Percentiles rank a stretch among this genome's conserved stretches.
phyloP scores from a whole-genome alignment of 2,888 invertebrate genomes.

The Folsomia manolachei region DNA sequence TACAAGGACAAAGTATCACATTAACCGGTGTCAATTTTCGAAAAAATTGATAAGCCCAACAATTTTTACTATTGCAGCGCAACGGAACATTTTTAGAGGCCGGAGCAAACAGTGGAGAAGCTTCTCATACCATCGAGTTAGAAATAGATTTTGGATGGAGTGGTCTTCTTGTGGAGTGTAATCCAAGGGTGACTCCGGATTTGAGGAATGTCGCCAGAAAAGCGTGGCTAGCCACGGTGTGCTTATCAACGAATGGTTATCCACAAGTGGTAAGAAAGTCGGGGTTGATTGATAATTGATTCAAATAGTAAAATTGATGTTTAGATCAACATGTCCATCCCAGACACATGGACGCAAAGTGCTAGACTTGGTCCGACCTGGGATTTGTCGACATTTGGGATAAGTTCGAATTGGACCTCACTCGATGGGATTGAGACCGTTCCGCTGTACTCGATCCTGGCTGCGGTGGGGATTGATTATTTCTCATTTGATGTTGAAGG shows the following conservation, averaged over 20 bases:
- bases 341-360: background rate
- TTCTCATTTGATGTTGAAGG: constrained; percentile 3
- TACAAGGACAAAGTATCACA: background rate
- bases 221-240: constrained; percentile 31
- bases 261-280: constrained; percentile 12
- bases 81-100: constrained; percentile 32
- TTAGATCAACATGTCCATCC: background rate
- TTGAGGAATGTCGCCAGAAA: constrained; percentile 20
- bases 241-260: constrained; percentile 5
- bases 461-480: background rate
- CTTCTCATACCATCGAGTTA: constrained; percentile 23
- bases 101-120: constrained; percentile 26
- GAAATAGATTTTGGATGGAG: constrained; percentile 28
- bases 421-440: background rate
- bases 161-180: constrained; percentile 35
- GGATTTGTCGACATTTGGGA: background rate
- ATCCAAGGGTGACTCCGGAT: constrained; percentile 20
- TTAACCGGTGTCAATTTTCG: background rate
- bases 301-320: background rate
- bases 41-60: background rate
- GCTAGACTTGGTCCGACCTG: background rate
- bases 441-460: constrained; percentile 6
- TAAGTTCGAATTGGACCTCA: background rate
- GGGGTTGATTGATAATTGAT: background rate
- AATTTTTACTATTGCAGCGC: constrained; percentile 9